Percentiles rank a stretch among this genome's conserved stretches.
These are phyloP conservation scores for Sphaerodactylus townsendi DNA, from an alignment of 2,113 vertebrate species.

Conservation along the genomic window DNA sequence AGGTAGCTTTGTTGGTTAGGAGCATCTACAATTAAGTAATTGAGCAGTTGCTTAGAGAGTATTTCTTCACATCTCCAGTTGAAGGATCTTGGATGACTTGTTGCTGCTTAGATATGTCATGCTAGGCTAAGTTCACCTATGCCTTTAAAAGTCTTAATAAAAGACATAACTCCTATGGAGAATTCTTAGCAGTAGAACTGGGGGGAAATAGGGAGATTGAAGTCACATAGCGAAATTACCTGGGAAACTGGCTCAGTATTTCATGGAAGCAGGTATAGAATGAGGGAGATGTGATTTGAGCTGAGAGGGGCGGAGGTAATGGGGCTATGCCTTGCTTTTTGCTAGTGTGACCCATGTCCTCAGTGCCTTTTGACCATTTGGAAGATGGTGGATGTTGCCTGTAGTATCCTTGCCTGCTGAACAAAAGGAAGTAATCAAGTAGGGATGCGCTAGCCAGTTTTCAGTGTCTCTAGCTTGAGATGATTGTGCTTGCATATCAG, in stretches of 20 bases:
- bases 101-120: background rate
- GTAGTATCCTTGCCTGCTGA: background rate
- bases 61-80: too few species aligned
- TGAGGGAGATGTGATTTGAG: background rate
- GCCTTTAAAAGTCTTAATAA: background rate
- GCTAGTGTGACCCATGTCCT: background rate
- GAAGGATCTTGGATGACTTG: too few species aligned
- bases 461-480: background rate
- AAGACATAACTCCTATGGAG: too few species aligned
- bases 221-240: background rate
- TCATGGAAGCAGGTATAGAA: background rate
- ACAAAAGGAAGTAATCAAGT: too few species aligned
- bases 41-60: too few species aligned
- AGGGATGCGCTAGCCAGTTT: background rate
- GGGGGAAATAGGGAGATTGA: background rate
- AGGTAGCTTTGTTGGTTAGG: too few species aligned
- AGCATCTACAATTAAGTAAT: too few species aligned
- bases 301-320: background rate
- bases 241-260: too few species aligned
- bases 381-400: background rate
- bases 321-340: background rate
- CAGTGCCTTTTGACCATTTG: background rate
- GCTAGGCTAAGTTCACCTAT: background rate
- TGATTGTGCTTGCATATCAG: background rate
- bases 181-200: background rate